A percentile compares a stretch with the other conserved stretches of the same genome.
Evolutionary conservation across 1,140 invertebrate species (phyloP).

Genomic region (Pseudomyrmex concolor): DNA sequence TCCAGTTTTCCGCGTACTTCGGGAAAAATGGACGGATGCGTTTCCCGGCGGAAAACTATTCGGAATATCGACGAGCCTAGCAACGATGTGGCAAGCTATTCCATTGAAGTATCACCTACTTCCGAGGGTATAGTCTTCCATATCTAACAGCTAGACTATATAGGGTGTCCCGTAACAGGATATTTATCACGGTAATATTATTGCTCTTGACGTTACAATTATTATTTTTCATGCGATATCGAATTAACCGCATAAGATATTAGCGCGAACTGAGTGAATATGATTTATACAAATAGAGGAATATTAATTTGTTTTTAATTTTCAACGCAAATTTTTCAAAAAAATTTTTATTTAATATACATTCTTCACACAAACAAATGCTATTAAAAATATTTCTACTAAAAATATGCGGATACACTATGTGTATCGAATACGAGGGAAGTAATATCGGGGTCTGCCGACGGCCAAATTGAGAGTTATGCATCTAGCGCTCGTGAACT

Average conservation of each 20-base stretch:
- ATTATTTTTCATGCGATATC: background rate
- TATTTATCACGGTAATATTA: background rate
- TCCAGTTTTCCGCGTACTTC: slow-evolving; percentile 24
- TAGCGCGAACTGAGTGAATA: background rate
- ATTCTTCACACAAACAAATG: background rate
- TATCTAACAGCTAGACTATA: slow-evolving; percentile 57
- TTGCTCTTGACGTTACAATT: background rate
- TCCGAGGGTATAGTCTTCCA: slow-evolving; percentile 54
- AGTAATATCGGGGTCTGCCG: slow-evolving; percentile 62
- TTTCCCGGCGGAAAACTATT: slow-evolving; percentile 58
- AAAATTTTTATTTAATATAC: background rate
- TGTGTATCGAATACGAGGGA: slow-evolving; percentile 59
- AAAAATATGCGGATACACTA: slow-evolving; percentile 31
- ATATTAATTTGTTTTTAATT: background rate
- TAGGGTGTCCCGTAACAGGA: slow-evolving; percentile 48
- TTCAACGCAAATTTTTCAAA: background rate
- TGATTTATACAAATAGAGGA: background rate
- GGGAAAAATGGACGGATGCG: slow-evolving; percentile 49
- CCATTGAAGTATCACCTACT: slow-evolving; percentile 45
- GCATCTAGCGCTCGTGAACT: slow-evolving; percentile 62
- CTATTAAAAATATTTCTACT: background rate
- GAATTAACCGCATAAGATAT: background rate
- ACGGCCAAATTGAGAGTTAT: slow-evolving; percentile 72
- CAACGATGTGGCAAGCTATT: slow-evolving; percentile 61
- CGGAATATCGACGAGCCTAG: slow-evolving; percentile 64